These are phyloP conservation scores for Halictus rubicundus DNA, from an alignment of 1,140 invertebrate genomes.

Conservation along the genomic window DNA sequence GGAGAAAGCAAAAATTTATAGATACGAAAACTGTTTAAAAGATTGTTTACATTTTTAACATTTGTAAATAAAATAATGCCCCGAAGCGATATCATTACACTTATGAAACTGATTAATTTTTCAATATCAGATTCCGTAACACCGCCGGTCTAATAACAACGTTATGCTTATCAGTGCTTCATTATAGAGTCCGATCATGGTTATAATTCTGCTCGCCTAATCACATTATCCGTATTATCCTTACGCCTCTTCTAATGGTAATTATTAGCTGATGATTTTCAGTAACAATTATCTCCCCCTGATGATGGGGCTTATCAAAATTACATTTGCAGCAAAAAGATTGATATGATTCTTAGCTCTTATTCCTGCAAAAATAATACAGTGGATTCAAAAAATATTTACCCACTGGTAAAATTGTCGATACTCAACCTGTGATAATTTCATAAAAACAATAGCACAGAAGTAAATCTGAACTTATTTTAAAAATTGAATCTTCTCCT, in stretches of 20 bases:
- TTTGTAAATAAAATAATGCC: no score
- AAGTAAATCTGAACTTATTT: no score
- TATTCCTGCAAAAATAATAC: not conserved
- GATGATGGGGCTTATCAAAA: not conserved
- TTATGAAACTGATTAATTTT: slow-evolving; percentile 10
- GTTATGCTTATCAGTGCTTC: slow-evolving; percentile 26
- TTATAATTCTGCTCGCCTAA: slow-evolving; percentile 22
- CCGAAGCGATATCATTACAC: not conserved
- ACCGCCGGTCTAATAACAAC: slow-evolving; percentile 11
- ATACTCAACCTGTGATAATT: no score
- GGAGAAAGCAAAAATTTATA: no score
- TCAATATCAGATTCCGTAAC: not conserved
- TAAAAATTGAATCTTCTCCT: no score
- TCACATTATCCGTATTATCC: slow-evolving; percentile 15
- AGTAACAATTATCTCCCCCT: not conserved
- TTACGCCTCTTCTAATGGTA: not conserved
- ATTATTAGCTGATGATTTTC: slow-evolving; percentile 14
- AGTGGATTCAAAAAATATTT: no score
- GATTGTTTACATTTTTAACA: not conserved
- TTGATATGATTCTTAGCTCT: not conserved
- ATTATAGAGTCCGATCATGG: not conserved
- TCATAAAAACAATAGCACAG: no score
- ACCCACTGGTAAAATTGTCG: no score
- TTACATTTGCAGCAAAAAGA: not conserved
- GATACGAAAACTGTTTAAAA: not conserved